Evolutionary conservation across 2,113 vertebrate species (phyloP), one percentile per base, ranked within the genome.

Genomic region (Heterochromis multidens): DNA sequence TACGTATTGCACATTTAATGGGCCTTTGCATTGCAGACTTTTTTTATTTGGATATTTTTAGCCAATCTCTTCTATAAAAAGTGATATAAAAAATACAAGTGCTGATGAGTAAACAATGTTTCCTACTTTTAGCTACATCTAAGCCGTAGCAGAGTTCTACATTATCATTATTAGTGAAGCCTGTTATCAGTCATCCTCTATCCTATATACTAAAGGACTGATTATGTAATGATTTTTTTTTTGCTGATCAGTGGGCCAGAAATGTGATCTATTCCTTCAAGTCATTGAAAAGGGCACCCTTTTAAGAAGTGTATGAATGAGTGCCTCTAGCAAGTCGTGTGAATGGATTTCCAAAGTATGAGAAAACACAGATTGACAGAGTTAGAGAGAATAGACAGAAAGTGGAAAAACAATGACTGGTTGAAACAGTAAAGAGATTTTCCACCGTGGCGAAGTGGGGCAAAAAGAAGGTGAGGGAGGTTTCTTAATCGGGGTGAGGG

Each of bases 401-500:
- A 59, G 59, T 17, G 13, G 31, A 52, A 74, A 49, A 31, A 19
- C 78, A 77, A 79, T 37, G 63, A 85, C 35, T 7, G 79, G 79
- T 67, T 60, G 52, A 70, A 86, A 83, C 77, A 33, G 61, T 78
- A 86, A 91, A 89, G 65, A 89, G 88, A 91, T 92, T 93, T 92
- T 82, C 90, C 93, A 89, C 80, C 83, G 85, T 91, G 62, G 87
- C 79, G 58, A 79, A 90, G 90, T 16, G 58, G 77, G 77, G 57
- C 52, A 16, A 90, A 79, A 80, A 87, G 82, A 85, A 72, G 89
- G 88, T 86, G 88, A 91, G 80, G 70, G 67, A 81, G 93, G 82
- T 83, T 92, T 86, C 87, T 77, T 82, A 92, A 89, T 89, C 77
- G 80, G 88, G 91, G 89, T 76, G 63, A 90, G 90, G 82, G 77